phyloP scores from a whole-genome alignment of 1,140 invertebrate species.

The Doryteuthis pealeii region DNA sequence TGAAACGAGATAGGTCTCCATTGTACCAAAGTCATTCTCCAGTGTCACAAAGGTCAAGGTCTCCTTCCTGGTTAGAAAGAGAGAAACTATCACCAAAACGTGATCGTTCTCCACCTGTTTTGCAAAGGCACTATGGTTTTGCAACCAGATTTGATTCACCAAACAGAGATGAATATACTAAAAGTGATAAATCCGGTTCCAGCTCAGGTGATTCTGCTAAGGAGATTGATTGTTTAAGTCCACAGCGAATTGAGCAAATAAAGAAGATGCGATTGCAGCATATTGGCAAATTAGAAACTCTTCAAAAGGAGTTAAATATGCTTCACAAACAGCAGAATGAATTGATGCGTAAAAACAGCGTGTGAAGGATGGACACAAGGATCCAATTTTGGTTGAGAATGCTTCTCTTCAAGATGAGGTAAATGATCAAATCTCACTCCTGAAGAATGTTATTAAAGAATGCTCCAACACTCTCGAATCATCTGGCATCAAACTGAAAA shows the following conservation, averaged over 20 bases:
- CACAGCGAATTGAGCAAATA: constrained; percentile 34
- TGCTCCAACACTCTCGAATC: neutral
- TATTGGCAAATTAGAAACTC: constrained; percentile 29
- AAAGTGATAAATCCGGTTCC: too few relatives aligned
- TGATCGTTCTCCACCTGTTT: too few relatives aligned
- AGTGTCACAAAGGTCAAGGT: too few relatives aligned
- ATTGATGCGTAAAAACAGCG: constrained; percentile 52
- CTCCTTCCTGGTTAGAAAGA: too few relatives aligned
- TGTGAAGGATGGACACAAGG: constrained; percentile 50
- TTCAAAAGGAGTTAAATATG: constrained; percentile 43
- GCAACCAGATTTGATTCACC: too few relatives aligned
- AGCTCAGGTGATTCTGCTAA: too few relatives aligned
- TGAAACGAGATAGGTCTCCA: too few relatives aligned
- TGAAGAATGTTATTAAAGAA: constrained; percentile 23
- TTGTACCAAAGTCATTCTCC: too few relatives aligned
- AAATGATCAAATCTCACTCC: constrained; percentile 26
- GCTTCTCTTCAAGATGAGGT: constrained; percentile 56
- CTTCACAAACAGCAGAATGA: constrained; percentile 52
- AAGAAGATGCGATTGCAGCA: constrained; percentile 32
- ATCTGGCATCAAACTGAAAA: neutral
- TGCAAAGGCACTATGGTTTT: too few relatives aligned
- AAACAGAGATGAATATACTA: too few relatives aligned
- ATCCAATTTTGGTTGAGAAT: constrained; percentile 53
- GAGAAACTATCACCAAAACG: too few relatives aligned
- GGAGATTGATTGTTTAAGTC: neutral